phyloP scores from a whole-genome alignment of 2,797 vertebrate genomes.

The Phataginus tetradactyla region DNA sequence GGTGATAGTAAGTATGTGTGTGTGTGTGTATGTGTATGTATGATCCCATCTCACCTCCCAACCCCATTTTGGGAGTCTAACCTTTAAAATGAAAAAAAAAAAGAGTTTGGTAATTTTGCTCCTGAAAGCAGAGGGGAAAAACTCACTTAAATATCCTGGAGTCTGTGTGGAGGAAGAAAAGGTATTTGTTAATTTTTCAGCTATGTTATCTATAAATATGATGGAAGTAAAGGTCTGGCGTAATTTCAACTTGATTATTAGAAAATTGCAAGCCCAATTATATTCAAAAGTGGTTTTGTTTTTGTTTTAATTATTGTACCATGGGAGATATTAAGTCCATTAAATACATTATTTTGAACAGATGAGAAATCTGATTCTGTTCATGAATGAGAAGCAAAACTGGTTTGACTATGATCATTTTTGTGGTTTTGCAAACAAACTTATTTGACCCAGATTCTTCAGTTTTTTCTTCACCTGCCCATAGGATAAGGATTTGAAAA shows the following conservation, averaged over 20 bases:
- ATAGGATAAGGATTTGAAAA: conserved; percentile 73
- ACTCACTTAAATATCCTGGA: conserved; percentile 64
- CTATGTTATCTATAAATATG: conserved; percentile 63
- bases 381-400: conserved; percentile 71
- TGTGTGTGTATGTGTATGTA: conserved; percentile 50
- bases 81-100: conserved; percentile 37
- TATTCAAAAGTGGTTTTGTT: conserved; percentile 63
- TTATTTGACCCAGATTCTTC: conserved; percentile 37
- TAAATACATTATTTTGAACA: conserved; percentile 77
- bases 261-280: conserved; percentile 59
- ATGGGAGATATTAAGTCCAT: conserved; percentile 48
- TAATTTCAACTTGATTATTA: conserved; percentile 56
- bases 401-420: conserved; percentile 65
- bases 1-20: conserved; percentile 42
- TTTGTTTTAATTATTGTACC: conserved; percentile 62
- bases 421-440: conserved; percentile 68
- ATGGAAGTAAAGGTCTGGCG: conserved; percentile 66
- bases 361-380: conserved; percentile 68
- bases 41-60: conserved; percentile 62
- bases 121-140: conserved; percentile 59
- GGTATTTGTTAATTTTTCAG: conserved; percentile 69
- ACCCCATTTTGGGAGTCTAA: conserved; percentile 57
- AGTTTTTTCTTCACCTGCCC: conserved; percentile 64
- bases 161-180: conserved; percentile 65
- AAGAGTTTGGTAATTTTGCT: conserved; percentile 55